Conservation (phyloP, 2,888 invertebrate genomes). For the Mesochorus sp. region DNA sequence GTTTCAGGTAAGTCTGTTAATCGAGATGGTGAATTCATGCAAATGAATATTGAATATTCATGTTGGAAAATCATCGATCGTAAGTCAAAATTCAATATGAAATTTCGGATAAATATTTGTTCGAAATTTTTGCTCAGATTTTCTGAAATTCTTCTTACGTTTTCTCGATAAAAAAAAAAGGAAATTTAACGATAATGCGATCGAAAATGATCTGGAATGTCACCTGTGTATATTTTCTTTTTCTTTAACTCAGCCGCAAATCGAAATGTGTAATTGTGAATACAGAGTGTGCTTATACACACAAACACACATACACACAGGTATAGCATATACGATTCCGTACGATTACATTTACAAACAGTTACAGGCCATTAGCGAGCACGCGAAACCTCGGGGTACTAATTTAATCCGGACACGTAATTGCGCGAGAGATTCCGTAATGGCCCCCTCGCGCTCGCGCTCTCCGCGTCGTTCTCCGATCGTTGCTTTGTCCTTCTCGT, state of each 20-base stretch:
- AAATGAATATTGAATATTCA: neutral
- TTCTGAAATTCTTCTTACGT: too few relatives aligned
- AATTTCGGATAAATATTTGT: too few relatives aligned
- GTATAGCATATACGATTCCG: constrained; percentile 48
- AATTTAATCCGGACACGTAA: constrained; percentile 70
- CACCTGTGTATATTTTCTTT: neutral
- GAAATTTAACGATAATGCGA: too few relatives aligned
- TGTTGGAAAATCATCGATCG: too few relatives aligned
- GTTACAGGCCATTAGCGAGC: constrained; percentile 72
- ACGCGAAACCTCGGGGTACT: constrained; percentile 72
- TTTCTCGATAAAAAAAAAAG: too few relatives aligned
- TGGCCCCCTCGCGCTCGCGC: constrained; percentile 66
- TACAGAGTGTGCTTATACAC: constrained; percentile 24
- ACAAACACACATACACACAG: neutral
- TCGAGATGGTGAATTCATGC: neutral
- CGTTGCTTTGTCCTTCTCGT: constrained; percentile 44
- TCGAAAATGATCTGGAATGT: neutral
- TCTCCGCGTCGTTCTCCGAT: constrained; percentile 35
- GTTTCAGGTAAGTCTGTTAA: constrained; percentile 42
- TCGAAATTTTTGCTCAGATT: too few relatives aligned
- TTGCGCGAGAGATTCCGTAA: constrained; percentile 67
- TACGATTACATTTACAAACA: constrained; percentile 73
- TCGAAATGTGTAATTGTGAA: constrained; percentile 9
- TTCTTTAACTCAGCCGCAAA: too few relatives aligned
- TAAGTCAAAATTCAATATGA: too few relatives aligned